Base-by-base conservation (phyloP, 2,888 invertebrate species). In the Azorinus chamasolen region DNA sequence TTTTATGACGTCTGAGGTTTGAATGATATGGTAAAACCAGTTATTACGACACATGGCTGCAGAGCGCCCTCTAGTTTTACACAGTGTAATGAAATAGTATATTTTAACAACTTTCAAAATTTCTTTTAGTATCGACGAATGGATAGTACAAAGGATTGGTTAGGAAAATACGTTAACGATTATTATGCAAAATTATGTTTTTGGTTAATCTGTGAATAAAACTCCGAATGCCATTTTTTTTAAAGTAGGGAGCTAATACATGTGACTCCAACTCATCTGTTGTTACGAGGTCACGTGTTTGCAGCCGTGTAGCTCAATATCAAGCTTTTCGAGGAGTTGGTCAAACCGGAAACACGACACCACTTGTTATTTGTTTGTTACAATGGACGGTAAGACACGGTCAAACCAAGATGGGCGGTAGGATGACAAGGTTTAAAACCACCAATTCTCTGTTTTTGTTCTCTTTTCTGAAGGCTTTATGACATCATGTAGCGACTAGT, bases 391-490 rank as follows among this genome's bases (percentile, higher is more conserved):
- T 25, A 74, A 24, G 53, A 74, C 66, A 50, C 61, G 73, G 73
- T 74, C 66, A 24, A 74, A 74, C 73, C 73, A 63, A 45, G 16
- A 51, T 32, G 53, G n/a, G 50, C 25, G 64, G 63, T 22, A 62
- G 62, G 55, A 74, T 43, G 51, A 68, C 62, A 62, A 51, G 73
- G 73, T 74, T 74, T 62, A 45, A 68, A 74, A 74, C 73, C 73
- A 18, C 22, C 10, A 22, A 22, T 20, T 50, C 24, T 50, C 14
- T 45, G 14, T 3, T 45, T 50, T 22, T n/a, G n/a, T n/a, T n/a
- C n/a, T n/a, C n/a, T n/a, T n/a, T n/a, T n/a, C n/a, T n/a, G n/a
- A n/a, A n/a, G n/a, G n/a, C n/a, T n/a, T n/a, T n/a, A n/a, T n/a
- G n/a, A n/a, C n/a, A n/a, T n/a, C n/a, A n/a, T n/a, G n/a, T n/a